Evolutionary conservation across 2,113 vertebrate genomes (phyloP).

Genomic region (Callochromis pleurospilus): DNA sequence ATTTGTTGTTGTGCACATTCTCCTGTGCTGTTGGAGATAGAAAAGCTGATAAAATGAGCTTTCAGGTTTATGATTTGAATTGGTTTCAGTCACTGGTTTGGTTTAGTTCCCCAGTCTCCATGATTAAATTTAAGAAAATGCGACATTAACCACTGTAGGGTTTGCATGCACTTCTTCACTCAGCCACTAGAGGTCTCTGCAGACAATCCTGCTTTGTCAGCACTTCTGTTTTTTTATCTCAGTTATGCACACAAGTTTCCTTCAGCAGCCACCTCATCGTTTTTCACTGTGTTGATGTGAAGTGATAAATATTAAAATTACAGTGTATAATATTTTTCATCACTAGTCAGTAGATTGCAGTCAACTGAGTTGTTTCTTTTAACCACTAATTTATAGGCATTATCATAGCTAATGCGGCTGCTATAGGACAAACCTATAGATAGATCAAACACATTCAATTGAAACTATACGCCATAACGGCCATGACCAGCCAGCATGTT

Average conservation of each 20-base stretch:
- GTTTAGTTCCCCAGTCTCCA: rapidly evolving
- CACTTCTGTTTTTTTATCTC: background rate
- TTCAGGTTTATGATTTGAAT: background rate
- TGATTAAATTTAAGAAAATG: background rate
- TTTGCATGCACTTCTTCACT: background rate
- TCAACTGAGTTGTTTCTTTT: background rate
- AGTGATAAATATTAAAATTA: background rate
- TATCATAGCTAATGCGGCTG: background rate
- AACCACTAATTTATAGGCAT: background rate
- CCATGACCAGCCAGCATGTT: background rate
- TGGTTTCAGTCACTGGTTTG: background rate
- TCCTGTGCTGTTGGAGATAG: background rate
- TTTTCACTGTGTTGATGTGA: background rate
- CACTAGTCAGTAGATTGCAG: background rate
- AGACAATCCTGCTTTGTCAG: background rate
- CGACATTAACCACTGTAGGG: background rate
- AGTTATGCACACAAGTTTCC: background rate
- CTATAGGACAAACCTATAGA: background rate
- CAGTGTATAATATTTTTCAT: background rate
- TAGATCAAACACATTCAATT: background rate
- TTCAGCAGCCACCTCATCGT: background rate
- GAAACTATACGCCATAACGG: rapidly evolving
- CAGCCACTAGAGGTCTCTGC: background rate
- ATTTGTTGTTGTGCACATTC: background rate
- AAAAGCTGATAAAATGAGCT: background rate